Percentiles rank a stretch among this genome's conserved stretches.
Evolutionary conservation across 92 coral and sea anemone species (phyloP).

Genomic region (Epizoanthus ramosus): DNA sequence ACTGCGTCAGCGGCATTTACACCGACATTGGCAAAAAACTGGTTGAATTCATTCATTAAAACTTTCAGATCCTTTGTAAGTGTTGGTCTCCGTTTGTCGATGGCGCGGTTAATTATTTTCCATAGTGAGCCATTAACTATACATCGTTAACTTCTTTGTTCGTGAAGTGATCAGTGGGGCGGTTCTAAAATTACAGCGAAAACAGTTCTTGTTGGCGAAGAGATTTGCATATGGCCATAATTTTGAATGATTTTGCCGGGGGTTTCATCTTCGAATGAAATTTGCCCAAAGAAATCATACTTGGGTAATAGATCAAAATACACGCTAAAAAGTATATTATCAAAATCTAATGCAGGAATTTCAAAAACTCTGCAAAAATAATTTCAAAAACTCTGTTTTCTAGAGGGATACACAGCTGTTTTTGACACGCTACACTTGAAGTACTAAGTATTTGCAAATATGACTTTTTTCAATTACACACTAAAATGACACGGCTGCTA

Average conservation of each 20-base stretch:
- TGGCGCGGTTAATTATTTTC: not conserved
- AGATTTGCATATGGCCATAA: constrained; percentile 8
- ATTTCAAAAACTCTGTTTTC: no score
- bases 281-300: no score
- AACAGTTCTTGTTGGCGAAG: constrained; percentile 11
- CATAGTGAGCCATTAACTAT: not conserved
- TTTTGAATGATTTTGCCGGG: constrained; percentile 12
- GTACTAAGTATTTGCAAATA: constrained; percentile 5
- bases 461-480: constrained; percentile 3
- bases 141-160: constrained; percentile 13
- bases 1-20: constrained; percentile 30
- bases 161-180: constrained; percentile 15
- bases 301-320: no score
- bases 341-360: no score
- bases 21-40: constrained; percentile 29
- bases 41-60: constrained; percentile 28
- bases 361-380: no score
- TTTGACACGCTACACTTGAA: constrained; percentile 8
- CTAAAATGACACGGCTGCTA: constrained; percentile 17
- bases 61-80: constrained; percentile 26
- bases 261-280: constrained; percentile 16
- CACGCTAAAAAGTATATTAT: no score
- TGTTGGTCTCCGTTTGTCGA: constrained; percentile 35
- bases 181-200: not conserved
- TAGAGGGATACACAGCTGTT: no score